Evolutionary conservation across 2,888 invertebrate genomes (phyloP).

Genomic region (Meiosimyza decipiens): DNA sequence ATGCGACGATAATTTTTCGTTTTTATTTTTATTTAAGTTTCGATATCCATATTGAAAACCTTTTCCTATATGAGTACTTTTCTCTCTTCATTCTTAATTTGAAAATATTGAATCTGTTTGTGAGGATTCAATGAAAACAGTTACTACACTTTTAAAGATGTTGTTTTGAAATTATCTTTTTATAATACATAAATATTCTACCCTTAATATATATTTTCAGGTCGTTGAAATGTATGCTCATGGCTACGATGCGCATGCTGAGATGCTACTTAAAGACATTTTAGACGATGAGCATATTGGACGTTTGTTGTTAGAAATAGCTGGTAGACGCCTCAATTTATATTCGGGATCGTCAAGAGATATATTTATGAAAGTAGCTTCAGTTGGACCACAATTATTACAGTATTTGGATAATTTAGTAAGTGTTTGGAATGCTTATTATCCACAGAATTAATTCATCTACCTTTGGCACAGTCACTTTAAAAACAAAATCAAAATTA

Average conservation of each 20-base stretch:
- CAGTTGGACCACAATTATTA: constrained; percentile 80
- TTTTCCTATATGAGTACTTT: too few species aligned
- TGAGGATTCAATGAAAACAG: too few species aligned
- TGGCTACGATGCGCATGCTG: constrained; percentile 73
- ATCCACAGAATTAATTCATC: constrained; percentile 44
- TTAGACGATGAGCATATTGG: constrained; percentile 78
- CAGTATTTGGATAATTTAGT: constrained; percentile 80
- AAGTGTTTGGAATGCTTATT: constrained; percentile 56
- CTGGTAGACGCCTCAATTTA: constrained; percentile 82
- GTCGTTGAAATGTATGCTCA: constrained; percentile 73
- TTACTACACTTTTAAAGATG: too few species aligned
- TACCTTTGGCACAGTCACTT: constrained; percentile 15
- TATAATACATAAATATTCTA: too few species aligned
- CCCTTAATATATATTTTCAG: constrained; percentile 54
- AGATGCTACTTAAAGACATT: constrained; percentile 74
- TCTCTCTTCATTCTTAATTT: too few species aligned
- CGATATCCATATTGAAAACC: too few species aligned
- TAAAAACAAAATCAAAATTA: neutral
- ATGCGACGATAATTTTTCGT: too few species aligned
- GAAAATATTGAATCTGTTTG: too few species aligned
- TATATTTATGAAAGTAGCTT: constrained; percentile 77
- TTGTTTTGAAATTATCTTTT: too few species aligned
- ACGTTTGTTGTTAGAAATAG: constrained; percentile 79
- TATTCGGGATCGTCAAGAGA: constrained; percentile 72
- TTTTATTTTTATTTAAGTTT: too few species aligned